Evolutionary conservation across 2,113 vertebrate genomes (phyloP).

Genomic region (Cebus imitator): DNA sequence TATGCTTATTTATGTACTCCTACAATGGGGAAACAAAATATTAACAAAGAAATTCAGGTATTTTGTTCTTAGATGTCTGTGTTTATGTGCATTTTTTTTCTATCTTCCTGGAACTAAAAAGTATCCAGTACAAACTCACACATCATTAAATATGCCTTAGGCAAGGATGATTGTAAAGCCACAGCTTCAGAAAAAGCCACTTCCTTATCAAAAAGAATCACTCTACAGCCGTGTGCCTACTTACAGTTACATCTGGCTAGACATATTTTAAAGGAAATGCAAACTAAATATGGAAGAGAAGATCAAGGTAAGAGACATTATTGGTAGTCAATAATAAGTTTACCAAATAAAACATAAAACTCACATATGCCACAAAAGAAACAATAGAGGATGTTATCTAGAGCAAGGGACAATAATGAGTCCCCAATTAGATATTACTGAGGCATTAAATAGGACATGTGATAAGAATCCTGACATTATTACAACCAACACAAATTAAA

Average conservation of each 20-base stretch:
- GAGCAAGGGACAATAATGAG: constrained; percentile 5
- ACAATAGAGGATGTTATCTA: constrained; percentile 51
- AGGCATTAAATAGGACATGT: not conserved
- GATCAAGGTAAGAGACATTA: constrained; percentile 40
- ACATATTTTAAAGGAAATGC: constrained; percentile 58
- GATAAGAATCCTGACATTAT: not conserved
- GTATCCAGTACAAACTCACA: not conserved
- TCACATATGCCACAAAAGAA: constrained; percentile 36
- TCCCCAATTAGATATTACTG: not conserved
- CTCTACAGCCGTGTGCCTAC: constrained; percentile 43
- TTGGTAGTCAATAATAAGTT: constrained; percentile 65
- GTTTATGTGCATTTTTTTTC: not conserved
- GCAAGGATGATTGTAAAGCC: not conserved
- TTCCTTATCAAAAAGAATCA: constrained; percentile 22
- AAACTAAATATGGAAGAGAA: constrained; percentile 61
- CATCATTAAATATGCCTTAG: not conserved
- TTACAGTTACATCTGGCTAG: constrained; percentile 50
- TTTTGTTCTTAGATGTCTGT: not conserved
- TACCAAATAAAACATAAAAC: constrained; percentile 38
- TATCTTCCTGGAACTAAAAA: not conserved
- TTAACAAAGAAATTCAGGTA: not conserved
- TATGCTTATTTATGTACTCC: not conserved
- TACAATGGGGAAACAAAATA: not conserved
- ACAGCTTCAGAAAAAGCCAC: not conserved
- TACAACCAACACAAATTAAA: not conserved